Base-by-base conservation (phyloP, 2,888 invertebrate genomes). In the Caenorhabditis afra region DNA sequence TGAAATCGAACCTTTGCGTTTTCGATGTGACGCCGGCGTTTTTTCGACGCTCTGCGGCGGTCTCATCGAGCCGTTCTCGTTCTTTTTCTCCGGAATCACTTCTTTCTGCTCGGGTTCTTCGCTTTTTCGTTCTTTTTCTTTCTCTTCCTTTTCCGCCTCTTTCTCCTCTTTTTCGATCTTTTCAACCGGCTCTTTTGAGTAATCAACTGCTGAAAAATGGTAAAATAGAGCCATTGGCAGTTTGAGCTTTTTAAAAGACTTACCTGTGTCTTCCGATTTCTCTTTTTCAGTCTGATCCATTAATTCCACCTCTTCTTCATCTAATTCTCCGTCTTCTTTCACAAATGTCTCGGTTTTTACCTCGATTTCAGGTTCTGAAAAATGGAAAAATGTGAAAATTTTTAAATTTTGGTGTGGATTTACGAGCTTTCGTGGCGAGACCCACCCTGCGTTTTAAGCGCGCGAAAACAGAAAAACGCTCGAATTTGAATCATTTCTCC, bases 301-400 rank as follows among this genome's bases (percentile, higher is more conserved):
- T 18, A n/a, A 1, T 7, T 71, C 71, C 3, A 53, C 65, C 8
- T 74, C 73, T 3, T 65, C 73, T 23, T 73, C 74, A 29, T 75
- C 75, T 29, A 75, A 35, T 47, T 75, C 75, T 3, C 75, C 75
- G 1, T 75, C 75, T 75, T 75, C 75, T 62, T 67, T 68, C 10
- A 45, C 44, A 14, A 44, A 41, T 22, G 7, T 22, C n/a, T 58
- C 67, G 20, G 11, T 49, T 22, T 39, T 29, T 7, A 29, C 49
- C 14, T 41, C 39, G 41, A 8, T 1, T 18, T 45, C 35, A 1
- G 29, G 35, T 0, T 45, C 68, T 68, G 14, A 16, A 57, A 67
- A 18, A 37, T 8, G 3, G 11, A 41, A 11, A 11, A 41, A 41
- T 41, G 3, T 41, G 11, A 41, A 41, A 41, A 11, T 14, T 14